phyloP scores from a whole-genome alignment of 1,140 invertebrate genomes.

The Diorhabda elongata region DNA sequence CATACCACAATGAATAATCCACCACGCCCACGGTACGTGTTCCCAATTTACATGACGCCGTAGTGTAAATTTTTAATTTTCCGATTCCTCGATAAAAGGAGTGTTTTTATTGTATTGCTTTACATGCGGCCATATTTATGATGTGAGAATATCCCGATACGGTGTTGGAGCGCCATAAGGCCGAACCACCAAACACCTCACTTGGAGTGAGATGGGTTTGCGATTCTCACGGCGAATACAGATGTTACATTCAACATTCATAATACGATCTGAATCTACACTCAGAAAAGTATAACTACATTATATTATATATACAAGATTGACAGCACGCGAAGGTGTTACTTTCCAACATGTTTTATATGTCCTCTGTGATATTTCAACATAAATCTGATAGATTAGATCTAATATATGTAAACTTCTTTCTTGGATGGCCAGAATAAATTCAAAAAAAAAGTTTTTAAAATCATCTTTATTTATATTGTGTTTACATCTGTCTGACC shows the following conservation, averaged over 20 bases:
- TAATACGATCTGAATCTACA: conserved; percentile 22
- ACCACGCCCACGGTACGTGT: conserved; percentile 11
- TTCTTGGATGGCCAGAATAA: too few species aligned
- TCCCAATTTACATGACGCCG: conserved; percentile 9
- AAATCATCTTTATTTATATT: too few species aligned
- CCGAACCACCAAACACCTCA: conserved; percentile 28
- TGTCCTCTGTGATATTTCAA: too few species aligned
- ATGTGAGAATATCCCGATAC: conserved; percentile 4
- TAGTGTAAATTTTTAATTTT: conserved; percentile 17
- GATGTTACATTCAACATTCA: conserved; percentile 38
- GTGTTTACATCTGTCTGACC: too few species aligned
- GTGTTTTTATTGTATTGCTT: conserved; percentile 17
- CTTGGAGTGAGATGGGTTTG: conserved; percentile 25
- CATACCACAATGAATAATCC: conserved; percentile 14
- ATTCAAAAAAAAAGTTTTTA: too few species aligned
- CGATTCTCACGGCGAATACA: conserved; percentile 27
- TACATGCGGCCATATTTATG: conserved; percentile 17
- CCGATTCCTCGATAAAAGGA: conserved; percentile 4
- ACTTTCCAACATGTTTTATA: too few species aligned
- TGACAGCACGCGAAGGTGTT: too few species aligned
- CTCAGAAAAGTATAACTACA: neutral
- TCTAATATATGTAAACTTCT: too few species aligned
- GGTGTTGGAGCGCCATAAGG: conserved; percentile 20
- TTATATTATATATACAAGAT: too few species aligned
- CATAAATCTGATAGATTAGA: too few species aligned